Evolutionary conservation across 2,888 invertebrate genomes (phyloP), one percentile per base, ranked within the genome.

Genomic region (Lypha dubia): DNA sequence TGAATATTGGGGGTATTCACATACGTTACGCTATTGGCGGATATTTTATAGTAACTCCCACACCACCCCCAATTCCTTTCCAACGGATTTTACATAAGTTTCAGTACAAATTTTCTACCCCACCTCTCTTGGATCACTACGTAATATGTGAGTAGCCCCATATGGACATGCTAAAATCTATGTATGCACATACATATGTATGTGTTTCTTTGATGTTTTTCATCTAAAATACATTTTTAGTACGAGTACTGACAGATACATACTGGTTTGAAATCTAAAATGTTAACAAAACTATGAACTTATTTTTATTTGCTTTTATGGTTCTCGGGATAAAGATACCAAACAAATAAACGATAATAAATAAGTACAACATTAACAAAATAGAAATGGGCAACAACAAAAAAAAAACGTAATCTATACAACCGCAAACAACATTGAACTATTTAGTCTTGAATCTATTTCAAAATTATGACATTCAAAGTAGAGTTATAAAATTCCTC

Each of bases 281-380:
- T 22, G 53, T 65, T 56, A 58, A 60, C 41, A 67, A 15, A 68
- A 22, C 28, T 17, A 63, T n/a, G n/a, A 24, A 24, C 24, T 46
- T 17, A 44, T 28, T 46, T n/a, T 44, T 20, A 56, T 17, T 49
- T 60, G 46, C 71, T 71, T 60, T 87, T 77, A 53, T 76, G 80
- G 87, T 86, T 75, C 74, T 87, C 75, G 76, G 80, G 79, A 74
- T 87, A 86, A 70, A 70, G 83, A 84, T 84, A 85, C 76, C 62
- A 84, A 89, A 90, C n/a, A 20, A 35, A 24, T 20, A 49, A 28
- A 58, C 17, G 53, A 53, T 32, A 63, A 38, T 15, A 58, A 20
- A n/a, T n/a, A n/a, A n/a, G n/a, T 17, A 60, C 58, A 53, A 67
- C 1, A n/a, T 67, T 38, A 58, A 67, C 51, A 22, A 24, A 49